Percentiles rank a stretch among this genome's conserved stretches.
Conservation (phyloP, 2,888 invertebrate species). For the Miltochrista miniata region DNA sequence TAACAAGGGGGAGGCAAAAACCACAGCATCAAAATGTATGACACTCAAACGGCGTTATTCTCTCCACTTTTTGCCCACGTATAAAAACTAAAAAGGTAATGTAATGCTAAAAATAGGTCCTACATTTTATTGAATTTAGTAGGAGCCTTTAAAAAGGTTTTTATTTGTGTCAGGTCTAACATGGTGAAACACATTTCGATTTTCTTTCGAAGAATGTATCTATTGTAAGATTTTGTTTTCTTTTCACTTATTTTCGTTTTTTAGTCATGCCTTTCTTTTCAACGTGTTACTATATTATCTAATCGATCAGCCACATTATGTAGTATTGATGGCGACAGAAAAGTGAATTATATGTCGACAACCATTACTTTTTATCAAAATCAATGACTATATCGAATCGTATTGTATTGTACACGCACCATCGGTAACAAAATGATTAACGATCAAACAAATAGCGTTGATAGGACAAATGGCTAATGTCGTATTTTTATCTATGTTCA, state of each 20-base stretch:
- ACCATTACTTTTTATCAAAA: conserved; percentile 48
- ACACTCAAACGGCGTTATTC: conserved; percentile 60
- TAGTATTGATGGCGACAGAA: conserved; percentile 38
- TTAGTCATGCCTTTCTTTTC: background rate
- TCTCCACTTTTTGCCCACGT: conserved; percentile 53
- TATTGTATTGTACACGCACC: conserved; percentile 45
- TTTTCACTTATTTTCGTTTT: too few species aligned
- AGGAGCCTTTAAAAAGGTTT: conserved; percentile 55
- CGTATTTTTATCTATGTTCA: conserved; percentile 56
- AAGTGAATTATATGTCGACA: conserved; percentile 39
- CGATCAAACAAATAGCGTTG: conserved; percentile 56
- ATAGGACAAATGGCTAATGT: conserved; percentile 67
- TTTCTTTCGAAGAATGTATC: conserved; percentile 9
- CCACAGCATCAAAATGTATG: conserved; percentile 73
- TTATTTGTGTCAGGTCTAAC: conserved; percentile 40
- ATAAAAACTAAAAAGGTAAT: conserved; percentile 62
- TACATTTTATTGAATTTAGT: conserved; percentile 58
- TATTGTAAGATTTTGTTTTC: conserved; percentile 7
- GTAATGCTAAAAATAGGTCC: conserved; percentile 35
- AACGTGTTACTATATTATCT: conserved; percentile 9
- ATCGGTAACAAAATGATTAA: conserved; percentile 61
- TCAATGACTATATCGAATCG: conserved; percentile 46
- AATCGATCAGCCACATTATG: conserved; percentile 21
- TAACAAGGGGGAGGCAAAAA: conserved; percentile 66
- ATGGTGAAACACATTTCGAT: conserved; percentile 13